Evolutionary conservation across 2,797 vertebrate species (phyloP).

Genomic region (Pristis pectinata): DNA sequence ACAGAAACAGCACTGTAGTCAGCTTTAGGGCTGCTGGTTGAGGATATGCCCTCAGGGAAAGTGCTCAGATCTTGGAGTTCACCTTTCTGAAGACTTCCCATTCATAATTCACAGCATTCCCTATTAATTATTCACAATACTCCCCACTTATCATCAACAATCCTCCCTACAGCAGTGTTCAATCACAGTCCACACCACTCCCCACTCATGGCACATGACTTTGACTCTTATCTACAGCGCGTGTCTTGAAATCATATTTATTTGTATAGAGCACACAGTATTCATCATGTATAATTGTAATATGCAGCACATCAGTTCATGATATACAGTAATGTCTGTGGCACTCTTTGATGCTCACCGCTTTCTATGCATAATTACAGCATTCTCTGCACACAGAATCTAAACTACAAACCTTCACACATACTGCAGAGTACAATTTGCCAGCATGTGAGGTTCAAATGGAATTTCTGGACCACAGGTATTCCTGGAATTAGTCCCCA

Average conservation of each 20-base stretch:
- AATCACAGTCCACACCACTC: background rate
- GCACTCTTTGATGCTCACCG: too few relatives aligned
- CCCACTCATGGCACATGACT: background rate
- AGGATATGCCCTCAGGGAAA: background rate
- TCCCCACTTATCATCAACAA: background rate
- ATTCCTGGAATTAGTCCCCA: background rate
- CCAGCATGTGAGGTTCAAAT: background rate
- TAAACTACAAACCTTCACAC: background rate
- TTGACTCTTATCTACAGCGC: background rate
- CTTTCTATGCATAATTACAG: too few relatives aligned
- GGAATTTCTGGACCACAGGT: background rate
- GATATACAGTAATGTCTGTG: background rate
- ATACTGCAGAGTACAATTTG: background rate
- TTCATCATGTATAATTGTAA: background rate
- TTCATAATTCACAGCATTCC: background rate
- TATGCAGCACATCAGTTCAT: background rate
- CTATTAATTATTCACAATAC: background rate
- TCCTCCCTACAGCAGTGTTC: too few relatives aligned
- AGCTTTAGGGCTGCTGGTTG: background rate
- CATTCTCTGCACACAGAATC: too few relatives aligned
- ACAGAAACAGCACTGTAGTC: background rate
- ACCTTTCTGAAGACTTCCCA: background rate
- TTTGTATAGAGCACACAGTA: background rate
- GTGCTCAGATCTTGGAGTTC: background rate
- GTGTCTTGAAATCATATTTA: background rate